Conservation (phyloP, 2,888 invertebrate genomes). For the Galeruca laticollis region DNA sequence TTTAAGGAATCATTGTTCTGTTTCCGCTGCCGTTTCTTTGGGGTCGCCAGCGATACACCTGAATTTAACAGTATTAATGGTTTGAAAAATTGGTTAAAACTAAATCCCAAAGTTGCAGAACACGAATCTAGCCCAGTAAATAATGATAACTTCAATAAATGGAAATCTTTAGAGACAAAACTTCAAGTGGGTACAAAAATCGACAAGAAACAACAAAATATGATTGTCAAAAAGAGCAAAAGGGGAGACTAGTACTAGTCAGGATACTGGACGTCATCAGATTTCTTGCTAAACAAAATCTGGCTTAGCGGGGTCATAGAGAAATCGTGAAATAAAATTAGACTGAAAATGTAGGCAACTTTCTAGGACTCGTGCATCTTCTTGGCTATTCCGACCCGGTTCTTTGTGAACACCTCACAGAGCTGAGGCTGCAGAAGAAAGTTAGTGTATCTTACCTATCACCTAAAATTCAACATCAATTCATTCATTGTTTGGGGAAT, state of each 20-base stretch:
- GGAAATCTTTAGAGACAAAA: too few relatives aligned
- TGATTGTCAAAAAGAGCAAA: background rate
- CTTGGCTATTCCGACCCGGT: slow-evolving; percentile 48
- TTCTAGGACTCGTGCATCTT: background rate
- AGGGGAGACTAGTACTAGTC: background rate
- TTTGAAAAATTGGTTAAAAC: background rate
- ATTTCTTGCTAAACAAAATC: too few relatives aligned
- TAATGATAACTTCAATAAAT: slow-evolving; percentile 1
- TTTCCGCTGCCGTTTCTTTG: too few relatives aligned
- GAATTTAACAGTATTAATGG: background rate
- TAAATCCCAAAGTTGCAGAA: background rate
- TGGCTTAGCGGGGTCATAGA: background rate
- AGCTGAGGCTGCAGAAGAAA: too few relatives aligned
- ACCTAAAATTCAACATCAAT: too few relatives aligned
- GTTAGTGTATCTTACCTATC: too few relatives aligned
- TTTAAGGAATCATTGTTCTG: slow-evolving; percentile 1
- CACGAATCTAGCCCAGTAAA: background rate
- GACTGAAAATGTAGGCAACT: background rate
- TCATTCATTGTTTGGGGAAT: too few relatives aligned
- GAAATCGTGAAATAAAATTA: background rate
- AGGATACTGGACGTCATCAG: too few relatives aligned
- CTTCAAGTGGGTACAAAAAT: background rate
- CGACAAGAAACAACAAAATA: background rate
- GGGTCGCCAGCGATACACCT: background rate
- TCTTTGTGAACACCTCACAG: too few relatives aligned